These are phyloP conservation scores for Macrotis lagotis DNA, from an alignment of 2,113 vertebrate species.

Conservation along the genomic window DNA sequence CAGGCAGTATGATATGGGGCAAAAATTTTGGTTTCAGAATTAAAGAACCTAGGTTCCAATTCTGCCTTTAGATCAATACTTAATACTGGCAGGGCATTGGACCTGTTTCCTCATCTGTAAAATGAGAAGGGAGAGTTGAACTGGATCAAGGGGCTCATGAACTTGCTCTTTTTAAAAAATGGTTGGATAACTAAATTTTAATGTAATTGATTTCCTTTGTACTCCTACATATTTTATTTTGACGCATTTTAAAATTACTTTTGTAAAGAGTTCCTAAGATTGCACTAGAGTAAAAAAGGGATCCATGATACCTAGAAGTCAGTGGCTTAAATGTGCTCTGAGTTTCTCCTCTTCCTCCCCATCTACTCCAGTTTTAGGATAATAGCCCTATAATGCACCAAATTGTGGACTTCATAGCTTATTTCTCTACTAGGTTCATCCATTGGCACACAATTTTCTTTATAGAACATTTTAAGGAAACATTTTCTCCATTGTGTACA, in stretches of 20 bases:
- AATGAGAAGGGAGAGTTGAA: background rate
- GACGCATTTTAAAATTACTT: background rate
- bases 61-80: background rate
- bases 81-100: background rate
- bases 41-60: background rate
- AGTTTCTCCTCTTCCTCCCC: background rate
- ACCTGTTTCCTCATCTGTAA: background rate
- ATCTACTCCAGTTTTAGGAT: background rate
- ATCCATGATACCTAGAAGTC: background rate
- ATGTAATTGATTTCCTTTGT: background rate
- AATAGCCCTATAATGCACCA: background rate
- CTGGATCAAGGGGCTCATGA: background rate
- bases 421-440: slow-evolving; percentile 41
- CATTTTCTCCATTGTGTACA: slow-evolving; percentile 49
- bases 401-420: slow-evolving; percentile 8
- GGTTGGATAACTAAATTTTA: background rate
- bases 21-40: background rate
- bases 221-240: background rate
- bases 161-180: background rate
- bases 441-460: slow-evolving; percentile 49
- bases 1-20: background rate
- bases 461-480: slow-evolving; percentile 44
- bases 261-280: background rate
- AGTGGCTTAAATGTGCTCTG: background rate
- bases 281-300: background rate